A percentile compares a stretch with the other conserved stretches of the same genome.
These are phyloP conservation scores for Sardinella longiceps DNA, from an alignment of 2,797 vertebrate species.

Conservation along the genomic window DNA sequence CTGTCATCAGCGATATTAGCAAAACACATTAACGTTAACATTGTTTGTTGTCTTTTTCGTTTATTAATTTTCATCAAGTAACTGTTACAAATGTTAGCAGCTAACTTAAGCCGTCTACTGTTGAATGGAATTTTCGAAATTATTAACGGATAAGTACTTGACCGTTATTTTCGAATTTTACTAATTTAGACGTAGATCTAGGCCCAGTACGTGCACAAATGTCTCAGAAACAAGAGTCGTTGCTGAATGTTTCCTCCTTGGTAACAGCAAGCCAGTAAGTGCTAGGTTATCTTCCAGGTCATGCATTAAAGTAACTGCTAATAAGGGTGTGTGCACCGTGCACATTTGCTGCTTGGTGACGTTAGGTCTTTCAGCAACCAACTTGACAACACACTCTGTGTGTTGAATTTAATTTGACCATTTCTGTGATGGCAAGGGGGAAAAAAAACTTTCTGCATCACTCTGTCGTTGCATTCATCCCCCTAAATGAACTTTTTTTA, in stretches of 20 bases:
- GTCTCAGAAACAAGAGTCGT: not conserved
- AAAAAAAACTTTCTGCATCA: too few species aligned
- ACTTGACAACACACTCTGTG: not conserved
- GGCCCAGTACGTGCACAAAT: not conserved
- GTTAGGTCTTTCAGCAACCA: not conserved
- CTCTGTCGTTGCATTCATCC: too few species aligned
- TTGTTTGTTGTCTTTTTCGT: not conserved
- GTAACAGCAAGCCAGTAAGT: not conserved
- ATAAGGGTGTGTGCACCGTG: slow-evolving; percentile 29
- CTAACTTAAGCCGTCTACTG: not conserved
- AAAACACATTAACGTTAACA: not conserved
- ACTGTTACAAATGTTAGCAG: not conserved
- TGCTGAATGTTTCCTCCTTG: not conserved
- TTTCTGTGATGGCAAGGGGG: too few species aligned
- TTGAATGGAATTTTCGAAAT: slow-evolving; percentile 10
- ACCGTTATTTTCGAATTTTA: slow-evolving; percentile 17
- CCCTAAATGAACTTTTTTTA: too few species aligned
- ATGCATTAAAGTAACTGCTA: not conserved
- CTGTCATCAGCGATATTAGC: not conserved
- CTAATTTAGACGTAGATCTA: not conserved
- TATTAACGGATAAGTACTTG: not conserved
- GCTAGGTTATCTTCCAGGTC: not conserved
- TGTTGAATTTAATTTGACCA: too few species aligned
- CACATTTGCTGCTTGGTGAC: not conserved
- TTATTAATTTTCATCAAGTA: not conserved